Conservation (phyloP, 1,140 invertebrate species). For the Metaphire vulgaris region DNA sequence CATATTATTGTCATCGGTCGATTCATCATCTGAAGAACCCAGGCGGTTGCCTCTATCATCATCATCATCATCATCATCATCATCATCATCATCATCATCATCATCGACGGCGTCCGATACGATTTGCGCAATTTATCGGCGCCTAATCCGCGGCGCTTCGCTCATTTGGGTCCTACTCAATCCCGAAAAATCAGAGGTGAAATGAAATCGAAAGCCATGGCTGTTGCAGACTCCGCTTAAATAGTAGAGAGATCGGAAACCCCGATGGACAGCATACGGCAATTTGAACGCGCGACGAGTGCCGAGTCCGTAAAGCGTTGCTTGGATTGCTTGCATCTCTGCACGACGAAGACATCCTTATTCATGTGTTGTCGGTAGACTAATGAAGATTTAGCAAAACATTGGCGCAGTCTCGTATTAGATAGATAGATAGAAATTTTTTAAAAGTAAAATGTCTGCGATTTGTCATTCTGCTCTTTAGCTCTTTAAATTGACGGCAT, state of each 20-base stretch:
- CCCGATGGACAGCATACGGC: no score
- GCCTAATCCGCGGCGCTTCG: not conserved
- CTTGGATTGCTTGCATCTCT: no score
- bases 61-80: constrained; percentile 30
- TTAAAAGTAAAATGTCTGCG: not conserved
- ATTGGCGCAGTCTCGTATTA: not conserved
- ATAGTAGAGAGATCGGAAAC: not conserved
- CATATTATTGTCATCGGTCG: not conserved
- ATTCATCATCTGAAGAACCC: not conserved
- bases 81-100: constrained; percentile 10
- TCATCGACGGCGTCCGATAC: not conserved
- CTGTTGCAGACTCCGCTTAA: no score
- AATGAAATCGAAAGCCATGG: no score
- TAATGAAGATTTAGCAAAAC: not conserved
- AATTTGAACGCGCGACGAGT: no score
- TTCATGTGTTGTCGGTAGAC: not conserved
- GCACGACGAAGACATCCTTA: not conserved
- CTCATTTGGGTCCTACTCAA: not conserved
- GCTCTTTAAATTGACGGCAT: not conserved
- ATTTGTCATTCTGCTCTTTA: not conserved
- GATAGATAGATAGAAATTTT: not conserved
- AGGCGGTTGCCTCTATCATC: no score
- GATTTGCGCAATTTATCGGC: not conserved
- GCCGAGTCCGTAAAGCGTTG: no score
- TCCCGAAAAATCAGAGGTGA: not conserved